Base-by-base conservation (phyloP, 23 tunicate genomes). In the Halocynthia aurantium region DNA sequence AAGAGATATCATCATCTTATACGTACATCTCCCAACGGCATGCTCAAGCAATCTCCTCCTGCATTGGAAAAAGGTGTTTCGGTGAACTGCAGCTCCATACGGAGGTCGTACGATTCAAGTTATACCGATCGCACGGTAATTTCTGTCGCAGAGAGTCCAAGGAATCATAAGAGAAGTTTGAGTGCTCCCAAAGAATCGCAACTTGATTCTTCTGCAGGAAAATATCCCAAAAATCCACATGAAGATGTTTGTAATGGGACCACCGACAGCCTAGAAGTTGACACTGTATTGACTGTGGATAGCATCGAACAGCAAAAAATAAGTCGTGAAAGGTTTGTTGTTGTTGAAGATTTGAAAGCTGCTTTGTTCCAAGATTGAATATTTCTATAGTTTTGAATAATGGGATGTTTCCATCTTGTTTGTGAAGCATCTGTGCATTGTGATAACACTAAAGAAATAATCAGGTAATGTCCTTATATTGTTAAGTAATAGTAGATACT, bases 281-380 rank as follows among this genome's bases (percentile, higher is more conserved):
- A 65, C 19, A 65, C 70, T 49, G 70, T 65, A 6, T 15, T 65
- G 31, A 65, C 22, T 65, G 70, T 49, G 10, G 70, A 65, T 20
- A 65, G 49, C 9, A 40, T 49, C 22, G 19, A 65, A 9, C 70
- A 40, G 10, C 70, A 65, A 65, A 65, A 10, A 15, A 65, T 6
- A n/a, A 13, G 22, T 11, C 15, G 22, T 12, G 22, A 22, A 2
- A 74, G 56, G 64, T 21, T 51, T 56, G 56, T 74, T 51, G 78
- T 54, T 13, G 78, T 74, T 15, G 78, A 74, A 44, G 78, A 74
- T 49, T 74, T 74, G 62, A 74, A 74, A 74, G 56, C 78, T 53
- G 78, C 78, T 64, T 54, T 74, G 62, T 74, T 74, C 5, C 78
- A 74, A 74, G 78, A 74, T 49, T 74, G 31, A 74, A 5, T 58